These are phyloP conservation scores for Isaurus tuberculatus DNA, from an alignment of 92 coral and sea anemone species.

Conservation along the genomic window DNA sequence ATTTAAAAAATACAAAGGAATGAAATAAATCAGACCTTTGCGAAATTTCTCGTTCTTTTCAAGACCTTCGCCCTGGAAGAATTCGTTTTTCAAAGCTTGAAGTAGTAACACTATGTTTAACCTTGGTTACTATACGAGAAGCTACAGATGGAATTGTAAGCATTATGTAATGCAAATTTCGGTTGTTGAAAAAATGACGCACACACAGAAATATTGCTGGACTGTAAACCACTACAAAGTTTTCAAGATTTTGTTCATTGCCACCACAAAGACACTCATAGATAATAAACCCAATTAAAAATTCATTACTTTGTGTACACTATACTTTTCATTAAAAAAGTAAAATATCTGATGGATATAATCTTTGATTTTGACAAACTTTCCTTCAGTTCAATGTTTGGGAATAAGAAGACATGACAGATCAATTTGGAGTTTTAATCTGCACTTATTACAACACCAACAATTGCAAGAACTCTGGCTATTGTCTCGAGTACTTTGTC, in stretches of 20 bases:
- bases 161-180: constrained; percentile 17
- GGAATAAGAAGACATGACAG: background rate
- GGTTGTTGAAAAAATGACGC: constrained; percentile 11
- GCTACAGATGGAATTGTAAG: too few relatives aligned
- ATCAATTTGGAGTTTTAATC: background rate
- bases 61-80: background rate
- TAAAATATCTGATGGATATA: background rate
- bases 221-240: background rate
- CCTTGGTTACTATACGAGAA: too few relatives aligned
- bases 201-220: background rate
- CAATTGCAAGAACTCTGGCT: background rate
- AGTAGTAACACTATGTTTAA: too few relatives aligned
- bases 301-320: background rate
- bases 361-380: background rate
- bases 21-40: background rate
- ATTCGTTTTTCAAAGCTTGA: too few relatives aligned
- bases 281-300: background rate
- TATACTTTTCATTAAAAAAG: background rate
- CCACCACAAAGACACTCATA: background rate
- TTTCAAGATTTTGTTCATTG: background rate
- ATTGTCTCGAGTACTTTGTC: background rate
- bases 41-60: background rate
- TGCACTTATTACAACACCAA: too few relatives aligned
- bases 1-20: too few relatives aligned
- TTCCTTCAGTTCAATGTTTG: background rate